Percentiles rank a stretch among this genome's conserved stretches.
These are phyloP conservation scores for Amphipoea lucens DNA, from an alignment of 2,888 invertebrate species.

Conservation along the genomic window DNA sequence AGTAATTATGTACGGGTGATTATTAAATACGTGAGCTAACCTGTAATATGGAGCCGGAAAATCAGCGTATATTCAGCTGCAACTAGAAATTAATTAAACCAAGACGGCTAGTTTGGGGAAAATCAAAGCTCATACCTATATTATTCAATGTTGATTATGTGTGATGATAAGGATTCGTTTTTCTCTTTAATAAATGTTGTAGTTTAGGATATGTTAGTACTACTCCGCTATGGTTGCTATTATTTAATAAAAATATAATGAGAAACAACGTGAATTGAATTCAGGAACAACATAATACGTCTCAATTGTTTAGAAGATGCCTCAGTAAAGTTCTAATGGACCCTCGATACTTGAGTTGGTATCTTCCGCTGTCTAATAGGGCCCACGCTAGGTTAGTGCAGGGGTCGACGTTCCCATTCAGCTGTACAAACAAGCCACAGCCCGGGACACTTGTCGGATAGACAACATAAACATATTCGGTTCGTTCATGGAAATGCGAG, in stretches of 20 bases:
- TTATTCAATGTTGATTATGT: neutral
- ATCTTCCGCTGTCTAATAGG: slow-evolving; percentile 55
- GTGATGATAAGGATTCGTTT: too few relatives aligned
- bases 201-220: neutral
- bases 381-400: slow-evolving; percentile 35
- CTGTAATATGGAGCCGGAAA: neutral
- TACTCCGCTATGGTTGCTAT: neutral
- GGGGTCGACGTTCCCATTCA: slow-evolving; percentile 65
- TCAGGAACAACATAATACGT: neutral
- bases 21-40: neutral
- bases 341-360: slow-evolving; percentile 56
- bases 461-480: slow-evolving; percentile 44
- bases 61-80: neutral
- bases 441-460: slow-evolving; percentile 32
- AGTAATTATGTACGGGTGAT: neutral
- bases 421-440: slow-evolving; percentile 59
- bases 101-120: neutral
- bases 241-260: neutral
- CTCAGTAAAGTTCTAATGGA: slow-evolving; percentile 35
- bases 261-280: neutral
- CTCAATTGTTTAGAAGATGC: slow-evolving; percentile 19
- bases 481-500: slow-evolving; percentile 26
- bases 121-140: neutral
- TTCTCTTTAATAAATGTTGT: neutral
- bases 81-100: neutral